Base-by-base conservation (phyloP, 2,113 vertebrate species). In the Procavia capensis region DNA sequence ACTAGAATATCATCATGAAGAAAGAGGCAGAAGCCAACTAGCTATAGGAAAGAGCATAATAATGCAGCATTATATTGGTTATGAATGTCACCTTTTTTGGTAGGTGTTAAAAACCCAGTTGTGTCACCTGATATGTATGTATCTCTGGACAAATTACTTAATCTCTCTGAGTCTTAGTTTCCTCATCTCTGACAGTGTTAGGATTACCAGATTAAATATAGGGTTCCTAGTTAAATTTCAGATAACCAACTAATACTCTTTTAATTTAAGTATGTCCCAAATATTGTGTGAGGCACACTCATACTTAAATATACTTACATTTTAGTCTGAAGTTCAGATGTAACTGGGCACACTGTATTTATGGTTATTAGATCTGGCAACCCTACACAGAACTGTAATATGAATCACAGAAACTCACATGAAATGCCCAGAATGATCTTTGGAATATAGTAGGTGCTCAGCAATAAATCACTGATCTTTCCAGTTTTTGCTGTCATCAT, bases 281-380 rank as follows among this genome's bases (percentile, higher is more conserved):
- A 78, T 88, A 70, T 85, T 79, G 6, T 17, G 47, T 39, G 45
- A 0, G 47, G 1, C 39, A 59, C 11, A 63, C 14, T 78, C 90
- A 41, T 0, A 54, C 87, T 75, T 41, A 54, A 76, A 94, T 61
- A 43, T n/a, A 13, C 17, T 14, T 81, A 25, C 4, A 39, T 82
- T 0, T n/a, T 95, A 80, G 34, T 91, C 91, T 85, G 70, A 88
- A 83, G 74, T 80, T 87, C 4, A 79, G 11, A 39, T 93, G 79
- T 85, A 95, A 34, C 16, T 88, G 39, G 13, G 14, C 1, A 20
- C 29, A 29, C 6, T 85, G 0, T 84, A 13, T 75, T 86, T 88
- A 80, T 43, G 4, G 70, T 63, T 66, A 16, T 72, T 74, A 20
- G 63, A 81, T n/a, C 54, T 91, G 54, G 39, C 25, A 87, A 64